phyloP scores from a whole-genome alignment of 2,113 vertebrate species.

The Embiotoca jacksoni region DNA sequence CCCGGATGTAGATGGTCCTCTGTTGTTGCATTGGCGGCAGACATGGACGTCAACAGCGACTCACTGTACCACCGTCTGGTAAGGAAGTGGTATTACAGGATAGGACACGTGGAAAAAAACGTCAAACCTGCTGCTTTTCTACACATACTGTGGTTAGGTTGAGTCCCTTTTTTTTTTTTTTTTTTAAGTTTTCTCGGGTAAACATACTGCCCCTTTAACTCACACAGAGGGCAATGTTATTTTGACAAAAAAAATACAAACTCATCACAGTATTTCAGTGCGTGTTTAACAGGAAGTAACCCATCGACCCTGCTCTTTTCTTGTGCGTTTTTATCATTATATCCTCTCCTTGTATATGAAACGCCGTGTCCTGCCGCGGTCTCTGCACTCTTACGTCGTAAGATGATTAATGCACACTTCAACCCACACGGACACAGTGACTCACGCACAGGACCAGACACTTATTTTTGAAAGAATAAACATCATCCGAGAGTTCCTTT shows the following conservation, averaged over 20 bases:
- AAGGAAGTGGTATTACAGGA: too few species aligned
- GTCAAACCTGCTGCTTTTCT: too few species aligned
- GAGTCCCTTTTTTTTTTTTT: too few species aligned
- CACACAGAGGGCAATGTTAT: too few species aligned
- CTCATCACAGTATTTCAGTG: neutral
- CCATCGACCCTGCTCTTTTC: neutral
- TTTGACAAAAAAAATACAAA: neutral
- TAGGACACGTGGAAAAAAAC: too few species aligned
- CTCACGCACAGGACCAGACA: neutral
- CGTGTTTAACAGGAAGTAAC: neutral
- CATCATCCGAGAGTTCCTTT: neutral
- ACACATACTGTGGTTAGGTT: too few species aligned
- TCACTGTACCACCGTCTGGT: too few species aligned
- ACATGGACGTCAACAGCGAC: too few species aligned
- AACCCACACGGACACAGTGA: neutral
- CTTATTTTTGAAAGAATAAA: neutral
- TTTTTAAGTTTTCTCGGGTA: too few species aligned
- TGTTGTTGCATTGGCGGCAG: too few species aligned
- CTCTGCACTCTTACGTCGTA: neutral
- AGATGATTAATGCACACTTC: neutral
- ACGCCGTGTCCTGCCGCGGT: neutral
- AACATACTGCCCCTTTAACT: too few species aligned
- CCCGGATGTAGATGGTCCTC: too few species aligned
- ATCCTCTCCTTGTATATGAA: neutral
- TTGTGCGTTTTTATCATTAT: neutral